Evolutionary conservation across 2,797 vertebrate species (phyloP), one percentile per base, ranked within the genome.

Genomic region (Brachyalestes nurse): DNA sequence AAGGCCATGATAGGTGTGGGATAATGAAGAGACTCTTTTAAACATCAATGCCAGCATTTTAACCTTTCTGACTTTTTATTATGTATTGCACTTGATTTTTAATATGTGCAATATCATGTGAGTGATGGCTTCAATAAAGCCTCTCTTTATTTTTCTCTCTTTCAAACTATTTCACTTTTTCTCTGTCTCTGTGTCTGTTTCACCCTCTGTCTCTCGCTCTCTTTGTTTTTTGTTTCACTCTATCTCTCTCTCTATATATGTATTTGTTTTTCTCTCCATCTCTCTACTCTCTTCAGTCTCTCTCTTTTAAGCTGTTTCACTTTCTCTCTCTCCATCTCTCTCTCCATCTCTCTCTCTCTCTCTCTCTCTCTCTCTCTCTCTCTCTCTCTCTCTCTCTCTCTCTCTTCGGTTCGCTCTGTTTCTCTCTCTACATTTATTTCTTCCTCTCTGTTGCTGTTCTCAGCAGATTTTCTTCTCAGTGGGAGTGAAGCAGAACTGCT

Each of bases 331-430:
- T 19, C 53, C 1, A 12, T 64, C 42, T 64, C 42, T 45, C 57
- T 79, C 17, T 21, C 6, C 49, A 23, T 60, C 45, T 60, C 55
- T 19, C 55, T 70, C 45, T 23, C 34, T 47, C 45, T 49, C 38
- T 47, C 88, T 88, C 86, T 86, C 88, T 89, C 84, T 90, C 86
- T 86, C 87, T 90, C 38, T 28, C 85, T 84, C 4, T 58, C 21
- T 58, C 75, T 6, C 17, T 21, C 21, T 13, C 64, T 62, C 21
- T 47, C 6, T 19, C 45, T 7, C 42, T 64, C 57, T 64, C 42
- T 45, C 57, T 79, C 25, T 21, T 6, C 53, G 17, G 58, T 28
- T 60, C 55, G n/a, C n/a, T n/a, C n/a, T n/a, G n/a, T n/a, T n/a
- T n/a, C 45, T 71, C 45, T 25, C 34, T 47, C 34, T 51, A 25